Conservation (phyloP, 2,113 vertebrate species). For the Microtus pennsylvanicus region DNA sequence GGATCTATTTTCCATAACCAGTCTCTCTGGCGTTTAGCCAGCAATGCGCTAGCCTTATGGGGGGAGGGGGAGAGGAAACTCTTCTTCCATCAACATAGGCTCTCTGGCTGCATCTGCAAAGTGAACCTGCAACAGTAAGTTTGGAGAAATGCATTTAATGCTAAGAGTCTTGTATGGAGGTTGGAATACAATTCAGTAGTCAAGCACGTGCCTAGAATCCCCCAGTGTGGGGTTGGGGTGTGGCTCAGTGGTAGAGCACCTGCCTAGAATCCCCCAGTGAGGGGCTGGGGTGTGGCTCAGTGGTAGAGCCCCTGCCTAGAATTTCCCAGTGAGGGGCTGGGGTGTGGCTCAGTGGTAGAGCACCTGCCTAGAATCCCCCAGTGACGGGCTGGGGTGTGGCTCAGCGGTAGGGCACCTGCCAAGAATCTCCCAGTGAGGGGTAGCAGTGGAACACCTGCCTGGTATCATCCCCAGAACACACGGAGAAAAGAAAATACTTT, state of each 20-base stretch:
- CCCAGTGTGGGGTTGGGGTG: background rate
- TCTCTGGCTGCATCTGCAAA: background rate
- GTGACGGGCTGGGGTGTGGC: too few relatives aligned
- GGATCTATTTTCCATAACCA: background rate
- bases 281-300: background rate
- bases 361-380: background rate
- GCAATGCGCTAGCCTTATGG: background rate
- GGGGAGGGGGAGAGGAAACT: background rate
- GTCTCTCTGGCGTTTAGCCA: background rate
- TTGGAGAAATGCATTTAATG: background rate
- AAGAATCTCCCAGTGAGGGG: background rate
- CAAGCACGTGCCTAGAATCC: too few relatives aligned
- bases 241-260: too few relatives aligned
- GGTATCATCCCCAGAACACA: background rate
- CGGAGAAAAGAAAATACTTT: background rate
- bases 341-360: too few relatives aligned
- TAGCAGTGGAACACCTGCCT: background rate
- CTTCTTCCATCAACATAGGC: background rate
- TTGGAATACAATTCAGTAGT: background rate
- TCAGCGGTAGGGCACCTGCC: background rate
- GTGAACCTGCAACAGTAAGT: background rate
- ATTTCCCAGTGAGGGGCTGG: too few relatives aligned
- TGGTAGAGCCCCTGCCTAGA: background rate
- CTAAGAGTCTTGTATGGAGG: background rate
- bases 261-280: background rate